Percentiles rank a stretch among this genome's conserved stretches.
These are phyloP conservation scores for Aplodontia rufa DNA, from an alignment of 2,113 vertebrate species.

Conservation along the genomic window DNA sequence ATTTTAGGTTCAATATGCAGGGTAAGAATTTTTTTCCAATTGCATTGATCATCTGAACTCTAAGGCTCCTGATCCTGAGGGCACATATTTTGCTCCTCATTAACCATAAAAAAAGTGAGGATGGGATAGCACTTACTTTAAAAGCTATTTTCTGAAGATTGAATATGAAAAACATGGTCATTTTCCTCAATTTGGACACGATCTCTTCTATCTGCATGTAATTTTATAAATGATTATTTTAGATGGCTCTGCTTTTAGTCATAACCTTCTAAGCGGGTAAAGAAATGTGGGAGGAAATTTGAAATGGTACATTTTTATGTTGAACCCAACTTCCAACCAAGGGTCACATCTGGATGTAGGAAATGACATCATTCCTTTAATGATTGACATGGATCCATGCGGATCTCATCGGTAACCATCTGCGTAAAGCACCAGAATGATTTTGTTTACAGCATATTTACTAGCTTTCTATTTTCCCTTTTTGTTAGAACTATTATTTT, in stretches of 20 bases:
- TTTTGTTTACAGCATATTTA: neutral
- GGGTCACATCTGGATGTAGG: neutral
- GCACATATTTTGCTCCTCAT: slow-evolving; percentile 59
- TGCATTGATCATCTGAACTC: slow-evolving; percentile 71
- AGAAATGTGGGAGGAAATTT: slow-evolving; percentile 34
- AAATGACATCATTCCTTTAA: slow-evolving; percentile 1
- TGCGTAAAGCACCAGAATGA: neutral
- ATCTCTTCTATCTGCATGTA: slow-evolving; percentile 74
- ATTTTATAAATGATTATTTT: slow-evolving; percentile 71
- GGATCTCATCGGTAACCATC: neutral
- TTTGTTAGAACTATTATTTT: neutral
- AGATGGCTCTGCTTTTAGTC: slow-evolving; percentile 49
- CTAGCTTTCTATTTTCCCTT: neutral
- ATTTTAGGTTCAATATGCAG: slow-evolving; percentile 40
- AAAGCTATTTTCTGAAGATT: slow-evolving; percentile 70
- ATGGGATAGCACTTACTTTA: slow-evolving; percentile 64
- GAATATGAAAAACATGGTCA: slow-evolving; percentile 67
- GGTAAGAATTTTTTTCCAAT: slow-evolving; percentile 53
- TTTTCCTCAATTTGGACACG: slow-evolving; percentile 71
- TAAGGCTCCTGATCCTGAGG: slow-evolving; percentile 50
- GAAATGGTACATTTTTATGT: slow-evolving; percentile 26
- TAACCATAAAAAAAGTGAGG: slow-evolving; percentile 51
- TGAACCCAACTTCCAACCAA: neutral
- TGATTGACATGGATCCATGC: neutral
- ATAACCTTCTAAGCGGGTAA: slow-evolving; percentile 56